These are phyloP conservation scores for Empis livida DNA, from an alignment of 2,888 invertebrate species.

Conservation along the genomic window DNA sequence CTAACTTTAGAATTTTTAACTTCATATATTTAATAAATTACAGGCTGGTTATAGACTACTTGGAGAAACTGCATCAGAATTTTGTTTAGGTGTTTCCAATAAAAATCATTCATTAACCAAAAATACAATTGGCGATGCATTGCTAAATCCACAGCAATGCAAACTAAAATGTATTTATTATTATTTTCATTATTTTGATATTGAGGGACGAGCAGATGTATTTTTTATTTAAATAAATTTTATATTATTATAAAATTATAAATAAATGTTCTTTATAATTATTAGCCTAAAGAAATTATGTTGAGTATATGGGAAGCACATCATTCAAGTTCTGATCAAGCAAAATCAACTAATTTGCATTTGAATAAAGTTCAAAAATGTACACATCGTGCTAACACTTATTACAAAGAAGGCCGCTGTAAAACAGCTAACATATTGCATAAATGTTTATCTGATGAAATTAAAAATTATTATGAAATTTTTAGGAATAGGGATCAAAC, in stretches of 20 bases:
- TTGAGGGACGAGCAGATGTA: conserved; percentile 21
- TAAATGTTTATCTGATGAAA: conserved; percentile 13
- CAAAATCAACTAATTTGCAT: too few relatives aligned
- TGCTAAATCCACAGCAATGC: conserved; percentile 2
- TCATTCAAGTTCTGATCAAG: neutral
- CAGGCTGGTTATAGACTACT: too few relatives aligned
- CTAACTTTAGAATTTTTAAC: neutral
- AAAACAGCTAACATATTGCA: conserved; percentile 15
- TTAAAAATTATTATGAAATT: conserved; percentile 9
- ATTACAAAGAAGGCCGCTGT: conserved; percentile 9
- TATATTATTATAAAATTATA: too few relatives aligned
- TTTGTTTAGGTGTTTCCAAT: too few relatives aligned
- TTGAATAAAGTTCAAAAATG: conserved; percentile 10
- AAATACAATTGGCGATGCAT: too few relatives aligned
- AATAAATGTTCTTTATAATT: neutral
- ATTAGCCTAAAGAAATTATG: conserved; percentile 7
- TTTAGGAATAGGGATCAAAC: conserved; percentile 13
- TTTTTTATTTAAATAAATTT: conserved; percentile 1
- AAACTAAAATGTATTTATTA: conserved; percentile 15
- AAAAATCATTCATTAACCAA: too few relatives aligned
- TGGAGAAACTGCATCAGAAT: too few relatives aligned
- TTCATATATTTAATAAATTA: neutral
- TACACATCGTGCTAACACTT: conserved; percentile 14
- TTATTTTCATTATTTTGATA: conserved; percentile 20
- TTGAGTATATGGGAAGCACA: conserved; percentile 15